Conservation (phyloP, 1,140 invertebrate genomes). For the Berghia stephanieae region DNA sequence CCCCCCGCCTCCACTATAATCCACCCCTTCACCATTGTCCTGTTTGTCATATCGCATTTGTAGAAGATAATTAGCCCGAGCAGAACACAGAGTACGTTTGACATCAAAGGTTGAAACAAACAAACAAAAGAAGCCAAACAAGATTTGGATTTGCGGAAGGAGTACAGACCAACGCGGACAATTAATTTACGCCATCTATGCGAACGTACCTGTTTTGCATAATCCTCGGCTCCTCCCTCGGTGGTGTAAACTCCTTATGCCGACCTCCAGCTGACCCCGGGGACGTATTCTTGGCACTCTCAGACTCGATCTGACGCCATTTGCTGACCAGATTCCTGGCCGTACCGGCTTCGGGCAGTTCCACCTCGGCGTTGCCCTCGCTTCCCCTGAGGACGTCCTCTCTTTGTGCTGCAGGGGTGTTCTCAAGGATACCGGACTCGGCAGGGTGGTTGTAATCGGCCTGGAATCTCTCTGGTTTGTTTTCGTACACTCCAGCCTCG, state of each 20-base stretch:
- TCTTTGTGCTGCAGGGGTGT: slow-evolving; percentile 40
- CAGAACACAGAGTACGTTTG: too few relatives aligned
- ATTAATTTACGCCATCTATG: too few relatives aligned
- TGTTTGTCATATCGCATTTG: too few relatives aligned
- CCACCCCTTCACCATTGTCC: too few relatives aligned
- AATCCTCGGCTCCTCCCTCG: slow-evolving; percentile 46
- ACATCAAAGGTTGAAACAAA: too few relatives aligned
- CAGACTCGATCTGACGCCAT: slow-evolving; percentile 55
- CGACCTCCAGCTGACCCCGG: slow-evolving; percentile 40
- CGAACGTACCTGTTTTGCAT: too few relatives aligned
- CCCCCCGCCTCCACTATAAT: too few relatives aligned
- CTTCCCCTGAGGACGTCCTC: slow-evolving; percentile 48
- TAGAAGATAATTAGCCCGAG: too few relatives aligned
- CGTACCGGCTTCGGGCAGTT: slow-evolving; percentile 58
- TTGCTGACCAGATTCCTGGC: slow-evolving; percentile 56
- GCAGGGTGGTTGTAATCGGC: slow-evolving; percentile 45
- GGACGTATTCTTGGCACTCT: slow-evolving; percentile 39
- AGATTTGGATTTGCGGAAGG: too few relatives aligned
- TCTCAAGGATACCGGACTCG: slow-evolving; percentile 60
- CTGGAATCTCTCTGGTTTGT: slow-evolving; percentile 43
- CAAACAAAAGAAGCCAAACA: too few relatives aligned
- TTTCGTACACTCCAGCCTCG: slow-evolving; percentile 53
- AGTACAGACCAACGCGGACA: too few relatives aligned
- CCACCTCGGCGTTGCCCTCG: slow-evolving; percentile 39
- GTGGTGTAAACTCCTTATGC: slow-evolving; percentile 60